These are phyloP conservation scores for Sparidentex hasta DNA, from an alignment of 2,797 vertebrate genomes.

Conservation along the genomic window DNA sequence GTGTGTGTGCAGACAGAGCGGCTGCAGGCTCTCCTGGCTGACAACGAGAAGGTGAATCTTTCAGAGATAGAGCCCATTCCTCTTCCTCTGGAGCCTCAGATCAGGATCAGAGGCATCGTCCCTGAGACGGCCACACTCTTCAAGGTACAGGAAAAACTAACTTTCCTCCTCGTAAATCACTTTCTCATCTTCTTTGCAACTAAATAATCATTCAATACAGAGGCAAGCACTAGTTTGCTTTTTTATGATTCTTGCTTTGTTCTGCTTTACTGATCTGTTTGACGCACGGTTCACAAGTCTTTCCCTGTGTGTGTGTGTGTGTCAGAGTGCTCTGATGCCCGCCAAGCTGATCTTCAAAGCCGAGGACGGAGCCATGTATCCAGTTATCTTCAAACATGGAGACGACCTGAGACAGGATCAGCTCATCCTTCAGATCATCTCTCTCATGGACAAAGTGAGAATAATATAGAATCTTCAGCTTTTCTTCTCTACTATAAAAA, in stretches of 20 bases:
- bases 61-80: slow-evolving; percentile 97
- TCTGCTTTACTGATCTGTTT: background rate
- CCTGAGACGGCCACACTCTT: slow-evolving; percentile 97
- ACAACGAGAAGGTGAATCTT: slow-evolving; percentile 97
- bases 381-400: slow-evolving; percentile 98
- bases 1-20: slow-evolving; percentile 90
- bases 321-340: slow-evolving; percentile 97
- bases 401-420: slow-evolving; percentile 98
- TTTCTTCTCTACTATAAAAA: background rate
- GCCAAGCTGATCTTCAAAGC: slow-evolving; percentile 98
- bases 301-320: background rate
- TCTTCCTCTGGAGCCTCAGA: slow-evolving; percentile 95
- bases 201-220: background rate
- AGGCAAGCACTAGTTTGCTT: background rate
- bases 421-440: slow-evolving; percentile 99
- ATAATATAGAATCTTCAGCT: background rate
- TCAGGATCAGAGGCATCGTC: slow-evolving; percentile 95
- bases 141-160: slow-evolving; percentile 85
- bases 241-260: background rate
- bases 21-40: slow-evolving; percentile 93
- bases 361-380: slow-evolving; percentile 94
- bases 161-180: background rate
- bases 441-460: slow-evolving; percentile 97
- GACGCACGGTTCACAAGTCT: background rate
- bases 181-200: background rate